Conservation (phyloP, 2,888 invertebrate genomes). For the Melanargia galathea region DNA sequence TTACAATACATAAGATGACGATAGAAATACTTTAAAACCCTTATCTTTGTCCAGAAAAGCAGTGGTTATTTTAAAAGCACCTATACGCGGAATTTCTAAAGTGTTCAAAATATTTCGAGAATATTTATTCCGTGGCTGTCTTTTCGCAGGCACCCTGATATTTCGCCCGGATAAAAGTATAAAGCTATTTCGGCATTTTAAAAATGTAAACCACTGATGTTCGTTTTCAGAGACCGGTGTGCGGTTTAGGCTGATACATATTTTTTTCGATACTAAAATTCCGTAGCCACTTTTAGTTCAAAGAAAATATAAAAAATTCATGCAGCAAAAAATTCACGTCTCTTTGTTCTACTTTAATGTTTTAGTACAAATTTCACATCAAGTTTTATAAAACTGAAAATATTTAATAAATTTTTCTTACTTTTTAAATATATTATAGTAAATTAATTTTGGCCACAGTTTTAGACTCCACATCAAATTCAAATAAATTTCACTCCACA, state of each 20-base stretch:
- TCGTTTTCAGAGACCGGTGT: constrained; percentile 1
- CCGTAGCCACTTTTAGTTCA: neutral
- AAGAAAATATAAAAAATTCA: neutral
- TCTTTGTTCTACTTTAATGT: no score
- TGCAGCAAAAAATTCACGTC: neutral
- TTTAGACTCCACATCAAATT: no score
- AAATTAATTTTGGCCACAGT: no score
- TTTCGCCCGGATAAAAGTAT: constrained; percentile 15
- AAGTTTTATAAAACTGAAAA: no score
- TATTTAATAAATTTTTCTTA: no score
- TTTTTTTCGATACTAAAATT: neutral
- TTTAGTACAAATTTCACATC: no score
- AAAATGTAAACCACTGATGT: constrained; percentile 10
- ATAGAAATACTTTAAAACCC: neutral
- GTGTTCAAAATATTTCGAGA: neutral
- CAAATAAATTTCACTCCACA: no score
- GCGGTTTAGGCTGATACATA: neutral
- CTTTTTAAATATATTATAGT: no score
- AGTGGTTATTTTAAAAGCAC: neutral
- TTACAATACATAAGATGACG: neutral
- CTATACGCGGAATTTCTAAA: neutral
- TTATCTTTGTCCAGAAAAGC: neutral
- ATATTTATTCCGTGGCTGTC: constrained; percentile 1
- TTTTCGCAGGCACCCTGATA: constrained; percentile 2
- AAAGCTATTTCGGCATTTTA: constrained; percentile 10